Base-by-base conservation (phyloP, 2,113 vertebrate genomes). In the Tragelaphus strepsiceros region DNA sequence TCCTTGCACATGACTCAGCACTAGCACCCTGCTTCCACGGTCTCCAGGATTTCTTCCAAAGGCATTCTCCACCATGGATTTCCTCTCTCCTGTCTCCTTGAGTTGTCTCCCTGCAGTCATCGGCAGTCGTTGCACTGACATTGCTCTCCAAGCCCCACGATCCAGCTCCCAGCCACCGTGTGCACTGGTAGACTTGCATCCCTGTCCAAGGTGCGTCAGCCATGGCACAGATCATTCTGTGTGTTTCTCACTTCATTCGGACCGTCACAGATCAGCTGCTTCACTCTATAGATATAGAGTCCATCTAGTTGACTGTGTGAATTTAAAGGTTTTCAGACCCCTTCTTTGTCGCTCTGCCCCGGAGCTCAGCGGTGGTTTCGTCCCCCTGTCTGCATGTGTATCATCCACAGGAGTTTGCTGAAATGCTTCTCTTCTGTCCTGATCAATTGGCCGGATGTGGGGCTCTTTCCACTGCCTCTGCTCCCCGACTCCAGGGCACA, bases 71-170 rank as follows among this genome's bases (percentile, higher is more conserved):
- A 74, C 21, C n/a, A 24, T 24, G 35, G 21, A 24, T 6, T 13
- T 22, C 67, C 35, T 74, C 10, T 39, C 67, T 22, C 11, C 35
- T 13, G 21, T 6, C n/a, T 35, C 67, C 67, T 39, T 74, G 11
- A 22, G 11, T 12, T 13, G 19, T 74, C 67, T 22, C 35, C 4
- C 35, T 39, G 64, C 35, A 39, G 35, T 74, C 35, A 39, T 35
- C 64, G 0, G 21, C 32, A 19, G 64, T 67, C 2, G 1, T 35
- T 21, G 64, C 64, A 35, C 64, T 10, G 64, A 5, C 1, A 2
- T 21, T 67, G 32, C 64, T 35, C n/a, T n/a, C 64, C 32, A 21
- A 21, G 64, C 64, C 64, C 64, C 64, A n/a, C 32, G 8, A 10
- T n/a, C 32, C 64, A 19, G 2, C 16, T 67, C 64, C 64, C 32